Percentiles rank a stretch among this genome's conserved stretches.
Conservation (phyloP, 2,797 vertebrate species). For the Todus mexicanus region DNA sequence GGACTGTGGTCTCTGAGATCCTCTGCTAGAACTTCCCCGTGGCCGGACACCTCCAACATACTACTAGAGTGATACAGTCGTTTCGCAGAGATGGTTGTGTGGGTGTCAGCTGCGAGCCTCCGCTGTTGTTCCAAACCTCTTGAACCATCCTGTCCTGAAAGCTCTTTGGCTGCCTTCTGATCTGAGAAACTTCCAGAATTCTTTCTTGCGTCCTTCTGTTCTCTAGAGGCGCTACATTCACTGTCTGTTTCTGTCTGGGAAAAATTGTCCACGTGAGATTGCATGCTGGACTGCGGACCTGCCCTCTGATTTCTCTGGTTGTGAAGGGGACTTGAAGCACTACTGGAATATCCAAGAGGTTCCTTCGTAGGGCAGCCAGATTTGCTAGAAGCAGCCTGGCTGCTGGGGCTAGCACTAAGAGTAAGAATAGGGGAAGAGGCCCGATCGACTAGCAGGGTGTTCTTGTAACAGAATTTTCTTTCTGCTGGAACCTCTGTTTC, state of each 20-base stretch:
- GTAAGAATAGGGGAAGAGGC: slow-evolving; percentile 94
- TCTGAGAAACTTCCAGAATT: neutral
- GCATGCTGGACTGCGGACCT: neutral
- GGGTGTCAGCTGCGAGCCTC: neutral
- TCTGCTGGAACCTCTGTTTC: slow-evolving; percentile 50
- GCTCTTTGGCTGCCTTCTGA: neutral
- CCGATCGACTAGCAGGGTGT: slow-evolving; percentile 81
- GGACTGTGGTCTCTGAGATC: neutral
- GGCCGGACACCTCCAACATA: slow-evolving; percentile 52
- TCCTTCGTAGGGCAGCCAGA: neutral
- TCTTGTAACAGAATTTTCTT: slow-evolving; percentile 35
- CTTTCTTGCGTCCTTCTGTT: neutral
- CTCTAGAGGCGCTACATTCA: slow-evolving; percentile 12
- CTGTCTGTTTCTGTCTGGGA: slow-evolving; percentile 65
- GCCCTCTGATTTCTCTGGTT: slow-evolving; percentile 8
- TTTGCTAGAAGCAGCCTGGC: slow-evolving; percentile 50
- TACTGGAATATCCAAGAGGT: neutral
- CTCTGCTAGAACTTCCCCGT: neutral
- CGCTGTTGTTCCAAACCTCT: neutral
- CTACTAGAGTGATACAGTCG: slow-evolving; percentile 62
- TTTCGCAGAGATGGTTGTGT: slow-evolving; percentile 17
- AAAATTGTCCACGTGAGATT: slow-evolving; percentile 12
- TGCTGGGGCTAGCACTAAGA: slow-evolving; percentile 70
- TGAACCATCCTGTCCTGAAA: neutral
- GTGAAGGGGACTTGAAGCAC: neutral